These are phyloP conservation scores for Tenebrio molitor DNA, from an alignment of 1,140 invertebrate species.

Conservation along the genomic window DNA sequence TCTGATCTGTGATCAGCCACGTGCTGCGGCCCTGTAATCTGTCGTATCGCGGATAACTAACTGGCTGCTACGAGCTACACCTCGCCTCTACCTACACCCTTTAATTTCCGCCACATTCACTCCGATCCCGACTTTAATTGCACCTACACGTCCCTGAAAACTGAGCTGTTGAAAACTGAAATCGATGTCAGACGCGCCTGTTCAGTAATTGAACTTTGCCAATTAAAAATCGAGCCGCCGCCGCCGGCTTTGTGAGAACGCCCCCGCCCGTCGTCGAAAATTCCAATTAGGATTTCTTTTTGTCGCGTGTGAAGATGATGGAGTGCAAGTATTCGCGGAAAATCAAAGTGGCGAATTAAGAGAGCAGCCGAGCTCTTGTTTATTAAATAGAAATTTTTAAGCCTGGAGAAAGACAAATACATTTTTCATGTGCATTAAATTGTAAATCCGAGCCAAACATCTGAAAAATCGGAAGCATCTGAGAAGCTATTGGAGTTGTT, in stretches of 20 bases:
- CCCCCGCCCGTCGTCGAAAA: neutral
- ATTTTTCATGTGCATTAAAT: slow-evolving; percentile 46
- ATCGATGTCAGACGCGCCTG: slow-evolving; percentile 42
- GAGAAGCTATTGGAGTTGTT: slow-evolving; percentile 56
- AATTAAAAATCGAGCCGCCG: slow-evolving; percentile 25
- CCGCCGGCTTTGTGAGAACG: too few species aligned
- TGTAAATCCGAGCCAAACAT: slow-evolving; percentile 52
- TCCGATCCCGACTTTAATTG: slow-evolving; percentile 58
- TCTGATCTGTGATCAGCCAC: slow-evolving; percentile 47
- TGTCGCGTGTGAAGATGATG: too few species aligned
- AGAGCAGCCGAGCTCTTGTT: slow-evolving; percentile 9
- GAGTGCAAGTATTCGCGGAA: too few species aligned
- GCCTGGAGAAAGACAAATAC: slow-evolving; percentile 20
- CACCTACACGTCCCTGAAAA: slow-evolving; percentile 49
- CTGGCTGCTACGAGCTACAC: slow-evolving; percentile 58
- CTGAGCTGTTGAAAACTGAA: slow-evolving; percentile 50
- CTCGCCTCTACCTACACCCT: slow-evolving; percentile 58
- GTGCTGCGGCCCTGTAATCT: slow-evolving; percentile 57
- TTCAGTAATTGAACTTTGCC: slow-evolving; percentile 36
- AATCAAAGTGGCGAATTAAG: neutral
- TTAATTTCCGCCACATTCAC: slow-evolving; percentile 57
- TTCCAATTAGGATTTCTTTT: slow-evolving; percentile 30
- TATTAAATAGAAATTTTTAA: neutral
- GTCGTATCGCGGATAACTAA: slow-evolving; percentile 59
- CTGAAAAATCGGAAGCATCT: slow-evolving; percentile 54